These are phyloP conservation scores for Acanthosepion esculentum DNA, from an alignment of 2,888 invertebrate species.

Conservation along the genomic window DNA sequence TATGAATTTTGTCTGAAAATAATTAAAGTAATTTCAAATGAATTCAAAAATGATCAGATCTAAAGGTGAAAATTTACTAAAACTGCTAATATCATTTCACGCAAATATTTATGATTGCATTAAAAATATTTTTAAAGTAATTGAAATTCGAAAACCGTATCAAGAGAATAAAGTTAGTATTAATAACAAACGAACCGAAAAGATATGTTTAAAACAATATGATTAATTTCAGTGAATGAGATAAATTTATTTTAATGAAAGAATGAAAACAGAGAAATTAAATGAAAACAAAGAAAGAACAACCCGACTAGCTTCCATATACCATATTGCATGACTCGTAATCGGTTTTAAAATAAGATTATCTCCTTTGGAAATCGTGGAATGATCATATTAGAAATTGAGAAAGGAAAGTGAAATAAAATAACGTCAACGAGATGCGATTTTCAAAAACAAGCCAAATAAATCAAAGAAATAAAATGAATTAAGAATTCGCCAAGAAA, in stretches of 20 bases:
- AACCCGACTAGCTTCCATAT: background rate
- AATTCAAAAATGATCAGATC: too few relatives aligned
- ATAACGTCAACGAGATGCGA: background rate
- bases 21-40: too few relatives aligned
- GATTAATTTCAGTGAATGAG: background rate
- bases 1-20: too few relatives aligned
- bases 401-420: background rate
- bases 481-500: background rate
- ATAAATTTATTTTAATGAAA: background rate
- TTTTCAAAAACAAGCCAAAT: background rate
- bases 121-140: background rate
- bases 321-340: background rate
- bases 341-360: background rate
- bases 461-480: background rate
- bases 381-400: background rate
- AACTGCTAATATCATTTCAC: too few relatives aligned
- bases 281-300: background rate
- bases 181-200: background rate
- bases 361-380: background rate
- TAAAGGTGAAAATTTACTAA: too few relatives aligned
- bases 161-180: background rate
- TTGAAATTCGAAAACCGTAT: background rate
- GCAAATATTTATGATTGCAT: background rate
- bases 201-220: background rate
- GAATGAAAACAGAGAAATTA: background rate